Evolutionary conservation across 2,888 invertebrate genomes (phyloP).

Genomic region (Dryobota labecula): DNA sequence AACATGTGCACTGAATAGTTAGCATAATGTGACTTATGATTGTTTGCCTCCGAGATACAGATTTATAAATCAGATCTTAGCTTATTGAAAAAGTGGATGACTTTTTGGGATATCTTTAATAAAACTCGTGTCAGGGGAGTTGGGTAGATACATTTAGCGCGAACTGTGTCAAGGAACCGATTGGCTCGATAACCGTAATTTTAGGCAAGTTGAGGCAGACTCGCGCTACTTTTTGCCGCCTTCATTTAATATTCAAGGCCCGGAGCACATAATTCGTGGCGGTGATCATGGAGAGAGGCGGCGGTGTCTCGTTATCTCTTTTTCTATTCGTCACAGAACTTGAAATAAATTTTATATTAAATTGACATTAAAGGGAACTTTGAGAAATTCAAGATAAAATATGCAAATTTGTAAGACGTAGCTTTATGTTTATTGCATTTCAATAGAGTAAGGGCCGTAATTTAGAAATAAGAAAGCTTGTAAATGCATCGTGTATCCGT

Average conservation of each 20-base stretch:
- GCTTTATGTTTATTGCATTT: constrained; percentile 69
- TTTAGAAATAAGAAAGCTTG: constrained; percentile 48
- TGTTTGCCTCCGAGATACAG: too few relatives aligned
- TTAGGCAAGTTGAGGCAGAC: constrained; percentile 78
- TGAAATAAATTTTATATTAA: constrained; percentile 77
- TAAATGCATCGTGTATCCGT: constrained; percentile 9
- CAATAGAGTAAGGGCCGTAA: constrained; percentile 59
- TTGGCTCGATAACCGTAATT: constrained; percentile 83
- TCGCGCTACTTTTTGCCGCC: constrained; percentile 77
- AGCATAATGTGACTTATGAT: too few relatives aligned
- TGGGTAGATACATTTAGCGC: constrained; percentile 69
- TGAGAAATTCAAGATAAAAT: constrained; percentile 70
- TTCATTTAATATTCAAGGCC: constrained; percentile 84
- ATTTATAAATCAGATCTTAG: constrained; percentile 69
- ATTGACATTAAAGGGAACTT: constrained; percentile 77
- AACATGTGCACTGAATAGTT: too few relatives aligned
- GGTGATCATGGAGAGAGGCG: constrained; percentile 82
- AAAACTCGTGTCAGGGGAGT: constrained; percentile 70
- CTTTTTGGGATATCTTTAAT: constrained; percentile 72
- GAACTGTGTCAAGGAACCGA: constrained; percentile 73
- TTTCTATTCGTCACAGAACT: constrained; percentile 82
- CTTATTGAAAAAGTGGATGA: constrained; percentile 76
- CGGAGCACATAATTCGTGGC: constrained; percentile 84
- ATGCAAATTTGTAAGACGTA: constrained; percentile 68
- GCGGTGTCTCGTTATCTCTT: constrained; percentile 82